Percentiles rank a stretch among this genome's conserved stretches.
Evolutionary conservation across 2,888 invertebrate genomes (phyloP).

Genomic region (Peribatodes rhomboidaria): DNA sequence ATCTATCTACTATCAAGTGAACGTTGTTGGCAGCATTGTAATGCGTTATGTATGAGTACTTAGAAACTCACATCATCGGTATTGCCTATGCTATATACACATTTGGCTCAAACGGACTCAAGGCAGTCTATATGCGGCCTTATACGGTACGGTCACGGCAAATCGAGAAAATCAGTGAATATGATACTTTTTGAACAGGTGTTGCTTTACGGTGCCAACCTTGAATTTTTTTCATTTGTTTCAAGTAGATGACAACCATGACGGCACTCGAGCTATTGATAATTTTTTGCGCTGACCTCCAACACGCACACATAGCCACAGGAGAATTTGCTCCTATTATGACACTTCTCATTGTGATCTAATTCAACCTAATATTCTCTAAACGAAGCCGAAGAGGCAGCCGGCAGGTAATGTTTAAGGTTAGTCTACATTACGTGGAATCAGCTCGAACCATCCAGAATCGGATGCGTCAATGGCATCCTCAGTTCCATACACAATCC

Average conservation of each 20-base stretch:
- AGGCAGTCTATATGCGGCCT: constrained; percentile 33
- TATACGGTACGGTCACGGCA: constrained; percentile 31
- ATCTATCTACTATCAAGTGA: constrained; percentile 5
- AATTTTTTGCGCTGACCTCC: constrained; percentile 2
- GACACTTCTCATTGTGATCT: neutral
- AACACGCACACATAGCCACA: neutral
- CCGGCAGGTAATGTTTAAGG: neutral
- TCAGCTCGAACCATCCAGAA: constrained; percentile 5
- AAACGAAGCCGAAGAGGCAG: neutral
- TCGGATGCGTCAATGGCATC: neutral
- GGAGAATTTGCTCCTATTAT: neutral
- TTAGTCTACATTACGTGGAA: constrained; percentile 8
- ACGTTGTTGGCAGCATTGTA: constrained; percentile 16
- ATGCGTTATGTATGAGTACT: constrained; percentile 32
- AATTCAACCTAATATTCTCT: constrained; percentile 7
- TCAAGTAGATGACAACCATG: neutral
- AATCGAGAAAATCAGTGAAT: constrained; percentile 29
- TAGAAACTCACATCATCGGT: constrained; percentile 19
- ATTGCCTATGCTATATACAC: constrained; percentile 28
- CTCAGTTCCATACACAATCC: too few relatives aligned
- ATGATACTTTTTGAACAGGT: constrained; percentile 9
- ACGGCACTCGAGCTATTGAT: constrained; percentile 1
- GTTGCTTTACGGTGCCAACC: constrained; percentile 1
- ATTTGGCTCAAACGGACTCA: constrained; percentile 38
- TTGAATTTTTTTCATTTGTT: constrained; percentile 11